Conservation (phyloP, 2,888 invertebrate genomes). For the Hemaris fuciformis region DNA sequence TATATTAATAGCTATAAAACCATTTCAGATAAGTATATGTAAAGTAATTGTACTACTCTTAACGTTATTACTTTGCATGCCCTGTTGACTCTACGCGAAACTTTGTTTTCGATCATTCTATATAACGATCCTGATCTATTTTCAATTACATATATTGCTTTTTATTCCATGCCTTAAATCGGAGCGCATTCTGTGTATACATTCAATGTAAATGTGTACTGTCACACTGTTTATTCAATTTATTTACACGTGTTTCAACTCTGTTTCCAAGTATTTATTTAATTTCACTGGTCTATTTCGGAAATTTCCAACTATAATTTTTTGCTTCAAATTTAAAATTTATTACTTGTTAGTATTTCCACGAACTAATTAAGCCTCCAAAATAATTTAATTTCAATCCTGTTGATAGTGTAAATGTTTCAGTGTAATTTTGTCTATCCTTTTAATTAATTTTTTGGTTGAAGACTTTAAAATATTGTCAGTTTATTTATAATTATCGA, state of each 20-base stretch:
- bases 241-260: background rate
- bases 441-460: too few species aligned
- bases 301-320: too few species aligned
- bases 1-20: background rate
- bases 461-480: too few species aligned
- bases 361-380: background rate
- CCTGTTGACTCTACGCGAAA: background rate
- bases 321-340: background rate
- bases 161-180: background rate
- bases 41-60: background rate
- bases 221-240: background rate
- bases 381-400: background rate
- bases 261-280: background rate
- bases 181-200: background rate
- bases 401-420: background rate
- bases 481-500: too few species aligned
- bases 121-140: background rate
- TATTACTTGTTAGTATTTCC: background rate
- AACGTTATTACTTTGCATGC: background rate
- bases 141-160: background rate
- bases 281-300: background rate
- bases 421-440: background rate
- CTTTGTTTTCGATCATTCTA: background rate
- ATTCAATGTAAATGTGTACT: background rate
- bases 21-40: background rate